Evolutionary conservation across 2,888 invertebrate genomes (phyloP), one percentile per base, ranked within the genome.

Genomic region (Papilio demoleus): DNA sequence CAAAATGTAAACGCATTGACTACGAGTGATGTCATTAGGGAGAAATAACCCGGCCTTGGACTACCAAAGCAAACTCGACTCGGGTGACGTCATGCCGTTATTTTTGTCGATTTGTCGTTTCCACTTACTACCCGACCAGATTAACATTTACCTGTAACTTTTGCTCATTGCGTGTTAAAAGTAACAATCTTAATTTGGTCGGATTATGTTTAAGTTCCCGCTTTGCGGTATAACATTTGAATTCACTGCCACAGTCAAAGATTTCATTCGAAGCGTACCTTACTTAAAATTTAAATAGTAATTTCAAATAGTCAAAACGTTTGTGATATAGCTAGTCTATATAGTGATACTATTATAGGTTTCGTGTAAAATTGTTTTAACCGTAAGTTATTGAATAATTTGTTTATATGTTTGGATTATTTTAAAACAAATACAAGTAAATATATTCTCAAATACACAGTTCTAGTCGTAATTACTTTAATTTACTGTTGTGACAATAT

Each of bases 71-170:
- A 75, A 64, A 73, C 75, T 73, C 71, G 75, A 78, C 78, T 75
- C 73, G 70, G 56, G 73, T 87, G 83, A 86, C 88, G 86, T 87
- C 85, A 88, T 67, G 68, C 4, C 71, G 74, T 76, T 88, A 88
- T 88, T 88, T 88, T 84, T 69, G 87, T 85, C 80, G 81, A 84
- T 84, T 86, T 80, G 79, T 78, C 76, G 80, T 72, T 72, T 74
- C 71, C 67, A 61, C 45, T 4, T 60, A 53, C 53, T 67, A 77
- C 8, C 62, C 78, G 70, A 70, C 73, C 58, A 70, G 79, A 70
- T 79, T 72, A n/a, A 74, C 79, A 70, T 67, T 19, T n/a, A 65
- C 8, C 36, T n/a, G 4, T 31, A 27, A 0, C 1, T 4, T 5
- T 34, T 14, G 8, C 2, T 4, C 27, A 50, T 56, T 14, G 38